Percentiles rank a stretch among this genome's conserved stretches.
Conservation (phyloP, 2,113 vertebrate species). For the Gymnorhina tibicen region DNA sequence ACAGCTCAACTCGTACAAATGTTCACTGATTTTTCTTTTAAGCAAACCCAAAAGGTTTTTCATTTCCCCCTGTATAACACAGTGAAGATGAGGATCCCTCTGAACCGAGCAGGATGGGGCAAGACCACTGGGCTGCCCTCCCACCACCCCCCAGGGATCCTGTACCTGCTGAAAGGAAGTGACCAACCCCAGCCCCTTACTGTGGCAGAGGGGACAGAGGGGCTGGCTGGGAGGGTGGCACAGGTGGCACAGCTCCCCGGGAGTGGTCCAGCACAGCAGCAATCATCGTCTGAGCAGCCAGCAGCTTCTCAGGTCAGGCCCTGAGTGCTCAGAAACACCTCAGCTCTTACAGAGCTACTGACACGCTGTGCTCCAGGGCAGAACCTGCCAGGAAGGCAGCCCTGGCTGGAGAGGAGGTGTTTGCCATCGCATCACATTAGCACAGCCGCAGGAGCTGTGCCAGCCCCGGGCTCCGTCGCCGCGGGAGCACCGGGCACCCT, state of each 20-base stretch:
- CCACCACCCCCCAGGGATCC: not conserved
- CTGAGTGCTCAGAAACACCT: not conserved
- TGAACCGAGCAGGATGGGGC: rapidly evolving
- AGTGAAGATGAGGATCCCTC: not conserved
- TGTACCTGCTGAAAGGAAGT: not conserved
- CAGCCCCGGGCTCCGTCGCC: not conserved
- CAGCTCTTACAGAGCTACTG: not conserved
- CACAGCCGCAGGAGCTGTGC: not conserved
- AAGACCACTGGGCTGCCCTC: not conserved
- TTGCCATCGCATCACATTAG: not conserved
- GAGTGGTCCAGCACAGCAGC: not conserved
- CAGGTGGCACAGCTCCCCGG: not conserved
- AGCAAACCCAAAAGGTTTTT: not conserved
- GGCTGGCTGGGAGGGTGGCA: not conserved
- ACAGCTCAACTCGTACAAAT: not conserved
- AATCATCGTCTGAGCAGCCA: not conserved
- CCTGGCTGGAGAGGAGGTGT: not conserved
- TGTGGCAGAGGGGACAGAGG: not conserved
- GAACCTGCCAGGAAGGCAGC: not conserved
- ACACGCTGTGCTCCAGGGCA: not conserved
- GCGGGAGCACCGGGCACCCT: not conserved
- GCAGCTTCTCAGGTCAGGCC: not conserved
- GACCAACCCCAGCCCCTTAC: not conserved
- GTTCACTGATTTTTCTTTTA: not conserved
- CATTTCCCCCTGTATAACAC: not conserved